phyloP scores from a whole-genome alignment of 2,113 vertebrate species.

The Stomatorhinus ivindoensis region DNA sequence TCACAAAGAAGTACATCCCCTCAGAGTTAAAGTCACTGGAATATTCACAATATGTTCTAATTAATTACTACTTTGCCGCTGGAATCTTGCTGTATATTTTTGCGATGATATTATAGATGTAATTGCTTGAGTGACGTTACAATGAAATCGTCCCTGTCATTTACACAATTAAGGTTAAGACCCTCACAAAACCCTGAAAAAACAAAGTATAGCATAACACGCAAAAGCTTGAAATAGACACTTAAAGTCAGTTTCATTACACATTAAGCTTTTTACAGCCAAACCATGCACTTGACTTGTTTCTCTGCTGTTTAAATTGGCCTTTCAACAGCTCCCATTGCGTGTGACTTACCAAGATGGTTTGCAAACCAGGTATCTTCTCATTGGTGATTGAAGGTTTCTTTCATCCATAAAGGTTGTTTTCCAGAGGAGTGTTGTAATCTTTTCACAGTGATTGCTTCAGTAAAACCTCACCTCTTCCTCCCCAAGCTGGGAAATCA shows the following conservation, averaged over 20 bases:
- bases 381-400: neutral
- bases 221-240: neutral
- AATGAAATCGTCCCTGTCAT: neutral
- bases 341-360: neutral
- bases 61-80: neutral
- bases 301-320: neutral
- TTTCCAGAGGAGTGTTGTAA: neutral
- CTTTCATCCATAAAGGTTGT: neutral
- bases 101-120: neutral
- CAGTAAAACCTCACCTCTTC: neutral
- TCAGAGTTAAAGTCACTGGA: neutral
- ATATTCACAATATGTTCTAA: neutral
- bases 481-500: neutral
- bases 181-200: neutral
- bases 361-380: neutral
- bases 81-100: neutral
- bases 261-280: neutral
- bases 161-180: neutral
- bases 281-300: neutral
- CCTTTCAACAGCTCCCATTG: neutral
- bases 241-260: neutral
- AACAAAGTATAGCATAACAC: neutral
- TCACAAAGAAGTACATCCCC: neutral
- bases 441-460: neutral
- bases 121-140: neutral